phyloP scores from a whole-genome alignment of 2,888 invertebrate species.

The Caenorhabditis uteleia region DNA sequence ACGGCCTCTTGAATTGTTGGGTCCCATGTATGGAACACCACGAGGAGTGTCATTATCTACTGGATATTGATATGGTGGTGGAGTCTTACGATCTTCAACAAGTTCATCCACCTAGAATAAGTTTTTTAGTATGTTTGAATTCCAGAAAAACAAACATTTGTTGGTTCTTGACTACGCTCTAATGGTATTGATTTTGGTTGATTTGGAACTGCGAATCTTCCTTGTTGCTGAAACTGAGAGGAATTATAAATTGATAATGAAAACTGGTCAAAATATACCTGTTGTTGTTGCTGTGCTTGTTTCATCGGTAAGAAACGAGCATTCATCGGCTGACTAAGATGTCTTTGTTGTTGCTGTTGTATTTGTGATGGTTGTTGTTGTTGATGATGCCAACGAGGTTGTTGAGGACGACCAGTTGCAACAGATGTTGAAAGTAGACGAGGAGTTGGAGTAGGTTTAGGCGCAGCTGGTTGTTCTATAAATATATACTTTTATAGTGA shows the following conservation, averaged over 20 bases:
- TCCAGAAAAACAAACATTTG: too few species aligned
- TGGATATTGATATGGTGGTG: background rate
- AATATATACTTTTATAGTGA: too few species aligned
- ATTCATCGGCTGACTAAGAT: too few species aligned
- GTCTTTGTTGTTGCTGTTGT: background rate
- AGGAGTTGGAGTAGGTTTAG: too few species aligned
- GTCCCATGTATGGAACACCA: conserved; percentile 1
- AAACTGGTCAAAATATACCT: too few species aligned
- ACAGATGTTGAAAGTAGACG: too few species aligned
- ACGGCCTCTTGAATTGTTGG: too few species aligned
- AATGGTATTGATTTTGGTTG: conserved; percentile 12
- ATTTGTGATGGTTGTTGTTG: background rate
- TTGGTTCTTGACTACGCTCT: conserved; percentile 10
- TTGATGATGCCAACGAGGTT: background rate
- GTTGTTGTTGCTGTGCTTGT: too few species aligned
- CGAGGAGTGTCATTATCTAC: background rate
- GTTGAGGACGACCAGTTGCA: background rate
- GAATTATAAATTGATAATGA: too few species aligned
- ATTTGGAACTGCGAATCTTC: background rate
- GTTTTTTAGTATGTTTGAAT: too few species aligned
- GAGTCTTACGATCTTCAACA: conserved; percentile 6
- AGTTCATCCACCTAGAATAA: conserved; percentile 2
- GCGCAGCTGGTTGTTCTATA: background rate
- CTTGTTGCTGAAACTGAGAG: too few species aligned
- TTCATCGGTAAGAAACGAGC: too few species aligned